Base-by-base conservation (phyloP, 2,797 vertebrate genomes). In the Micromesistius poutassou region DNA sequence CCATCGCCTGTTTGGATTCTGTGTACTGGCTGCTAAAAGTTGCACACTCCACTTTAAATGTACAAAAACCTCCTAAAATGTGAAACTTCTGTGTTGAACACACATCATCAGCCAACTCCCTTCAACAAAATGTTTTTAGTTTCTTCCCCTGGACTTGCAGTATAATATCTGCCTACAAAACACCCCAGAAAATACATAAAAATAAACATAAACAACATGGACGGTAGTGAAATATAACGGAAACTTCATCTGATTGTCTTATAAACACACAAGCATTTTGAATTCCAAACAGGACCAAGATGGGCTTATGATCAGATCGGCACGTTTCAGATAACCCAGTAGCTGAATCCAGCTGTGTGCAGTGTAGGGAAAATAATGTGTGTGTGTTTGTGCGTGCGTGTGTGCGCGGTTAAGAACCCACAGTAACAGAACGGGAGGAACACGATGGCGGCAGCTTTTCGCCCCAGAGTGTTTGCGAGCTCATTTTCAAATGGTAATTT, bases 401-500 rank as follows among this genome's bases (percentile, higher is more conserved):
- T 38, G 25, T 72, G 73, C 46, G 38, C 19, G 5, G 73, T 68
- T 76, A 71, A 50, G 66, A 88, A 94, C 93, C 93, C 87, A 91
- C 82, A 90, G 88, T 93, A 93, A 91, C 91, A 93, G 92, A 94
- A 93, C 92, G 93, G 40, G 91, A 92, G 92, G 95, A 95, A 95
- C 93, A 93, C 93, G 93, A 95, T 94, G 92, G 93, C 90, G 94
- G 92, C n/a, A 25, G n/a, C 93, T 95, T 95, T 95, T 96, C 92
- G 94, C 96, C 96, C 38, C 38, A 95, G 92, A 97, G 96, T 96
- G 94, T 94, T 97, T 96, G 95, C 92, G 92, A 96, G 95, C 92
- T 97, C 96, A 97, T 97, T 97, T 98, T 96, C 95, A 97, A 96
- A 97, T 96, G 96, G 93, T 97, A 96, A 97, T 98, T 97, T 96